Conservation (phyloP, 2,797 vertebrate species). For the Numenius phaeopus region DNA sequence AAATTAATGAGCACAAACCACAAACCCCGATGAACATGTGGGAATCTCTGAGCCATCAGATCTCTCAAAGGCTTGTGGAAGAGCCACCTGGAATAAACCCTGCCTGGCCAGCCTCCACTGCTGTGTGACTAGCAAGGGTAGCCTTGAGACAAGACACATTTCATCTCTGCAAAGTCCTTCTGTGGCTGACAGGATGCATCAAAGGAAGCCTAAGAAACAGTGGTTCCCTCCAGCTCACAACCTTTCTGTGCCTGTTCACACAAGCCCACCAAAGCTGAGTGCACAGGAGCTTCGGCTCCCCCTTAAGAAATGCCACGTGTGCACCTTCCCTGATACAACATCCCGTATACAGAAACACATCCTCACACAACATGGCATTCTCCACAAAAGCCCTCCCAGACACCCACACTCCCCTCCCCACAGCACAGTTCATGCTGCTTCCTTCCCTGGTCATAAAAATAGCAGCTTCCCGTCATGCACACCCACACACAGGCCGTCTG, state of each 20-base stretch:
- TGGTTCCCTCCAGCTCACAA: not conserved
- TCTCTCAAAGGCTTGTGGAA: not conserved
- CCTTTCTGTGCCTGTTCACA: not conserved
- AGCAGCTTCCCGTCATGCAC: accelerated
- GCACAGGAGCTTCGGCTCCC: not conserved
- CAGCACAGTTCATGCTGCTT: not conserved
- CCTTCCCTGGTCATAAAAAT: not conserved
- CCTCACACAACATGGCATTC: not conserved
- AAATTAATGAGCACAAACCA: not conserved
- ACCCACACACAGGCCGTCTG: not conserved
- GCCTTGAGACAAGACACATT: not conserved
- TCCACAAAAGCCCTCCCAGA: not conserved
- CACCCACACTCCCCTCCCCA: not conserved
- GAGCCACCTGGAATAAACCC: not conserved
- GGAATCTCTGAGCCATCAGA: not conserved
- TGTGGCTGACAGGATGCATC: not conserved
- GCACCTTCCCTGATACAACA: not conserved
- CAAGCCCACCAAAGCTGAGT: not conserved
- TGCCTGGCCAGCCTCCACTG: not conserved
- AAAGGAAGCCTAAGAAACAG: not conserved
- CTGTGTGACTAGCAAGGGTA: not conserved
- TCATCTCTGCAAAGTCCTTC: not conserved
- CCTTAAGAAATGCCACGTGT: not conserved
- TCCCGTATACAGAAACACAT: not conserved
- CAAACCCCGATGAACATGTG: not conserved